Conservation (phyloP, 1,140 invertebrate species). For the Drosophila auraria region DNA sequence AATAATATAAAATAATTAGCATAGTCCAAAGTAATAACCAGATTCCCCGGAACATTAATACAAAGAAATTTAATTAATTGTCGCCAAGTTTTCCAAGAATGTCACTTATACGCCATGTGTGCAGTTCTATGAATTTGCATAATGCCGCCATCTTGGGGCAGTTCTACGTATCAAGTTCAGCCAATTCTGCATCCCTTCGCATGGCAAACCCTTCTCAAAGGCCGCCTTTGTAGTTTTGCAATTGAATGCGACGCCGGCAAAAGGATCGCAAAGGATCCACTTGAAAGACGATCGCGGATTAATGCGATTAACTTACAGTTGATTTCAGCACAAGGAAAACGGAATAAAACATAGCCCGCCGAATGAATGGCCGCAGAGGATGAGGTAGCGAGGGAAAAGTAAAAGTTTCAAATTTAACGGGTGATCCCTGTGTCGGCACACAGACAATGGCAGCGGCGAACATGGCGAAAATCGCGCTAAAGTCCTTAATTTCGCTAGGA, state of each 20-base stretch:
- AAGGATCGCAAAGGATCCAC: conserved; percentile 59
- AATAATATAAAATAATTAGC: no score
- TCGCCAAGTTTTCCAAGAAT: neutral
- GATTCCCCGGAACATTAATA: no score
- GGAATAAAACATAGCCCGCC: conserved; percentile 22
- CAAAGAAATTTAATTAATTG: no score
- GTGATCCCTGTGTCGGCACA: conserved; percentile 42
- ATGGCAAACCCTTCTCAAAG: conserved; percentile 17
- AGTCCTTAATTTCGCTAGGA: conserved; percentile 78
- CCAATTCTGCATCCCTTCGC: conserved; percentile 4
- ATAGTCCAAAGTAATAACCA: no score
- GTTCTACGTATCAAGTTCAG: neutral
- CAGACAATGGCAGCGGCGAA: conserved; percentile 51
- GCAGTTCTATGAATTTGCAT: conserved; percentile 15
- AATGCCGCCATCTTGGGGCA: conserved; percentile 7
- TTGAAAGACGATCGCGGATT: conserved; percentile 80
- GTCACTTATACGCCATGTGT: conserved; percentile 35
- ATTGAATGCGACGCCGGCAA: conserved; percentile 60
- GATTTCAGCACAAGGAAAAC: conserved; percentile 59
- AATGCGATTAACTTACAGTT: conserved; percentile 82
- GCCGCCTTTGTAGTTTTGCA: conserved; percentile 47
- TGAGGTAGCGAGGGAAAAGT: conserved; percentile 28
- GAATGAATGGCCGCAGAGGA: conserved; percentile 5
- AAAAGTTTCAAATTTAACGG: conserved; percentile 71
- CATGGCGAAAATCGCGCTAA: conserved; percentile 76